A percentile compares a stretch with the other conserved stretches of the same genome.
These are phyloP conservation scores for Bruchidius siliquastri DNA, from an alignment of 2,888 invertebrate species.

Conservation along the genomic window DNA sequence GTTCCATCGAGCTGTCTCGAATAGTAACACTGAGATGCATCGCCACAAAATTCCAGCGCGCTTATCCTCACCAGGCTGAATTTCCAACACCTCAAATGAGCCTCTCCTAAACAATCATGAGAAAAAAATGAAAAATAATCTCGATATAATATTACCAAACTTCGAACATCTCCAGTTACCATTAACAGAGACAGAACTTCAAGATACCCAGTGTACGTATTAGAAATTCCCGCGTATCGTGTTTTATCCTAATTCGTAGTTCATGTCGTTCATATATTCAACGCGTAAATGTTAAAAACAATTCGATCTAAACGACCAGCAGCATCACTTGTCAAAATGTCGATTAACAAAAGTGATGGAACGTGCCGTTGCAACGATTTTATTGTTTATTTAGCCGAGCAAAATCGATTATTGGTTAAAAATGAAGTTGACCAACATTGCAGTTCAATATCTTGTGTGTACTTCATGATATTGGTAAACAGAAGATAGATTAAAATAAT, in stretches of 20 bases:
- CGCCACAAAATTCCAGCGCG: no score
- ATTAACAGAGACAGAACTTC: no score
- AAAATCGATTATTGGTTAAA: background rate
- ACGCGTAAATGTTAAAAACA: background rate
- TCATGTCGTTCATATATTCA: background rate
- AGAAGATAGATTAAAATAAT: no score
- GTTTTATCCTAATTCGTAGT: background rate
- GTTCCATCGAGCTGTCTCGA: no score
- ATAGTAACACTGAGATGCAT: no score
- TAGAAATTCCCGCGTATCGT: background rate
- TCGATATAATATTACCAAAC: no score
- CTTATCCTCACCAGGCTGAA: no score
- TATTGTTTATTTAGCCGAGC: background rate
- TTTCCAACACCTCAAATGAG: no score
- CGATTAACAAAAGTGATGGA: background rate
- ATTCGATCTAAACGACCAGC: background rate
- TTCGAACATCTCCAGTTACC: no score
- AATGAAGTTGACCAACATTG: background rate
- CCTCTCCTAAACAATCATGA: no score
- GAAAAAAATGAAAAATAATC: no score
- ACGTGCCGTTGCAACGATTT: background rate
- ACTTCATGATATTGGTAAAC: no score
- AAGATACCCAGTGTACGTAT: background rate
- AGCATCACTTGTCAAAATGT: background rate
- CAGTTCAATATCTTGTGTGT: background rate